Evolutionary conservation across 2,113 vertebrate genomes (phyloP).

Genomic region (Malurus cyaneus): DNA sequence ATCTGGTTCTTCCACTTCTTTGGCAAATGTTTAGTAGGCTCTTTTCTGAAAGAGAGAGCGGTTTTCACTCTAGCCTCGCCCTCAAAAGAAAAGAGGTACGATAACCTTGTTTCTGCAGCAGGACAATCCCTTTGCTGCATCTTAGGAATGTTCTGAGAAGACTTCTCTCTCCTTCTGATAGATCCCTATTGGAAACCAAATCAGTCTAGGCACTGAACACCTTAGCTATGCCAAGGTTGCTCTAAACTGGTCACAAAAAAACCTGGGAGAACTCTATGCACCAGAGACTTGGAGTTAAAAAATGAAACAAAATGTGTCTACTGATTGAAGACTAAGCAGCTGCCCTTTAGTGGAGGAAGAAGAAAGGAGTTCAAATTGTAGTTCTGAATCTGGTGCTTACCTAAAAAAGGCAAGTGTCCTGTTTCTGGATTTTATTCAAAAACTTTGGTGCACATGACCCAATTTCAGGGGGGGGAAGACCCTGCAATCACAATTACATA

Average conservation of each 20-base stretch:
- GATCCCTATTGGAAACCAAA: neutral
- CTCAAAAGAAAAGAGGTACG: neutral
- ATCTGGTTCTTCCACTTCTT: neutral
- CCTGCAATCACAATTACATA: neutral
- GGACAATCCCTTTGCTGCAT: neutral
- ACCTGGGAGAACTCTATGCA: neutral
- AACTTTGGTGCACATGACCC: neutral
- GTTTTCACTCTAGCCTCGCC: neutral
- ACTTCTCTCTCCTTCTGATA: neutral
- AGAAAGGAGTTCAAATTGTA: neutral
- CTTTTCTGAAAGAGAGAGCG: neutral
- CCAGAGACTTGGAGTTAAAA: neutral
- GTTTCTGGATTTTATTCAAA: neutral
- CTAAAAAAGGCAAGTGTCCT: neutral
- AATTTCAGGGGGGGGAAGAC: neutral
- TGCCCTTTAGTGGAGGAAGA: neutral
- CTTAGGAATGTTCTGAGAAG: neutral
- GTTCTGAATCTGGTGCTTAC: neutral
- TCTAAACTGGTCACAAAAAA: neutral
- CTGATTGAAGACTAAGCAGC: neutral
- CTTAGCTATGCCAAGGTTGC: neutral
- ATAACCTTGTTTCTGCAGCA: neutral
- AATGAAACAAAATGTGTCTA: neutral
- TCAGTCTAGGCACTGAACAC: neutral
- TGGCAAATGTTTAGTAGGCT: neutral